These are phyloP conservation scores for Tangara arthus DNA, from an alignment of 2,797 vertebrate species.

Conservation along the genomic window DNA sequence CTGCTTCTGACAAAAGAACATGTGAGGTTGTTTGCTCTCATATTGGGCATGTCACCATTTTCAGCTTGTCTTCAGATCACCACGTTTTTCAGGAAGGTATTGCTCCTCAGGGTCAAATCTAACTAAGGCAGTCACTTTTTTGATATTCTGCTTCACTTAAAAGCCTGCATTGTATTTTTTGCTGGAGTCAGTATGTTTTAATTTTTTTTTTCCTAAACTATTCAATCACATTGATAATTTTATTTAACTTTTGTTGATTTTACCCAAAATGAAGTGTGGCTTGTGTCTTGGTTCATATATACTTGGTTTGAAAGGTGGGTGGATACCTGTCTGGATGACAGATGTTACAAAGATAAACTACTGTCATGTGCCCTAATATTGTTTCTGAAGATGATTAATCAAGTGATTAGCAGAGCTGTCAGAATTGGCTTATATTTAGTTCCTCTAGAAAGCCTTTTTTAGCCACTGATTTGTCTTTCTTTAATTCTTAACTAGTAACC, in stretches of 20 bases:
- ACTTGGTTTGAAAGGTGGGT: neutral
- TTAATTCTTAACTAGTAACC: neutral
- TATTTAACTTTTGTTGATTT: neutral
- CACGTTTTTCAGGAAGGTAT: neutral
- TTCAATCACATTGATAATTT: neutral
- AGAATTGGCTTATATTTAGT: slow-evolving; percentile 25
- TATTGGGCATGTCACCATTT: neutral
- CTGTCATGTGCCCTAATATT: neutral
- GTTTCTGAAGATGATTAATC: slow-evolving; percentile 23
- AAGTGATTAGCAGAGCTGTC: neutral
- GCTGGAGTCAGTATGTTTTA: neutral
- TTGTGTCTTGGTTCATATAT: neutral
- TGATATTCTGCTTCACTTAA: neutral
- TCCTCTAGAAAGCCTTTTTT: neutral
- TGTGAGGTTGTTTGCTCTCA: neutral
- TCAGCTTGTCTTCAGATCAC: neutral
- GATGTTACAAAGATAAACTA: slow-evolving; percentile 21
- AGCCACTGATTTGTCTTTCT: neutral
- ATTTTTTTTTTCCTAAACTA: neutral
- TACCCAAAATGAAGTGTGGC: neutral
- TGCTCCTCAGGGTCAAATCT: neutral
- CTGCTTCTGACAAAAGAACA: neutral
- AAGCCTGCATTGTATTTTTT: neutral
- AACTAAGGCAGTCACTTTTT: neutral
- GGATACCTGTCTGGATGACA: neutral